Conservation (phyloP, 2,113 vertebrate genomes). For the Chunga burmeisteri region DNA sequence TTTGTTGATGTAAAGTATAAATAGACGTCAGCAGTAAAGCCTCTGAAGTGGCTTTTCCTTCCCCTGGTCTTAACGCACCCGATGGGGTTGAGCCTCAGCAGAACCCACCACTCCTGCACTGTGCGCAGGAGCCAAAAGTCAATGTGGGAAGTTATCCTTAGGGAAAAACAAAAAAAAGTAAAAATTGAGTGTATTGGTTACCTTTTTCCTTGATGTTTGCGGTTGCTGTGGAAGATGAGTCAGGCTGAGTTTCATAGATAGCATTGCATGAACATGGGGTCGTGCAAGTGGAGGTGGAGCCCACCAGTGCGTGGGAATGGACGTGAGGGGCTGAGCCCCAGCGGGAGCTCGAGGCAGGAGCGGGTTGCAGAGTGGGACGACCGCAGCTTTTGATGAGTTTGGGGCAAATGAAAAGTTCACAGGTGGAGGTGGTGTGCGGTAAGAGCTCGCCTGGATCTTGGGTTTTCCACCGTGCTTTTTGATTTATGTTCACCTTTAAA, state of each 20-base stretch:
- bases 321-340: background rate
- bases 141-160: background rate
- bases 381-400: accelerated
- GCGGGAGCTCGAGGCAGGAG: background rate
- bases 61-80: background rate
- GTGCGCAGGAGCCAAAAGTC: background rate
- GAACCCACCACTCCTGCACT: background rate
- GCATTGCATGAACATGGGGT: accelerated
- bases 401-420: background rate
- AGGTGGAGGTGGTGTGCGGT: background rate
- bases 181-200: accelerated
- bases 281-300: background rate
- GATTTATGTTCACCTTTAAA: background rate
- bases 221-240: background rate
- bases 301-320: accelerated
- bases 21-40: background rate
- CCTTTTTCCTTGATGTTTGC: background rate
- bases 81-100: background rate
- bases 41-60: background rate
- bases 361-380: accelerated
- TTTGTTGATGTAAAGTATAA: background rate
- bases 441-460: background rate
- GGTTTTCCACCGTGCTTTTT: background rate
- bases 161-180: background rate
- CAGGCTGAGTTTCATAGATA: background rate